Evolutionary conservation across 2,113 vertebrate species (phyloP).

Genomic region (Pelodiscus sinensis): DNA sequence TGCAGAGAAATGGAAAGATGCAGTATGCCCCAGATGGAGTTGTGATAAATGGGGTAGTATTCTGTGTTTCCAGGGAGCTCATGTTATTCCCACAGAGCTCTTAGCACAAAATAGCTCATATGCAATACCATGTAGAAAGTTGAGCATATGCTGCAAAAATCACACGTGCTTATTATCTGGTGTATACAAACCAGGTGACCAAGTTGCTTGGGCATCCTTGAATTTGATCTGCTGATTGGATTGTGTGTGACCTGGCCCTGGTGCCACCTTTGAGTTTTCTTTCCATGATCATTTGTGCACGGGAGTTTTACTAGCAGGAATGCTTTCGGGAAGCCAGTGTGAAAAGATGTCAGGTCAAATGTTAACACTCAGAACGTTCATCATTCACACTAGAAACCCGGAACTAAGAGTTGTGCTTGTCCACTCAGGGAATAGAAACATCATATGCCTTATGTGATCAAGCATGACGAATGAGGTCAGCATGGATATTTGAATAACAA

Average conservation of each 20-base stretch:
- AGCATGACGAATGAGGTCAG: neutral
- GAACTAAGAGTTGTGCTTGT: neutral
- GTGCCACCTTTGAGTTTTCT: neutral
- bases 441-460: neutral
- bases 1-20: neutral
- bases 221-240: too few relatives aligned
- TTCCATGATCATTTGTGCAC: neutral
- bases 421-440: neutral
- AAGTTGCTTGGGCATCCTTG: too few relatives aligned
- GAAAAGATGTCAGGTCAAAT: neutral
- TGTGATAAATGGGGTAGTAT: neutral
- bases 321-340: neutral
- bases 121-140: neutral
- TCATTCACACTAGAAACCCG: neutral
- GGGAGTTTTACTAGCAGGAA: neutral
- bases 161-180: neutral
- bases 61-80: neutral
- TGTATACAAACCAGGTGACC: too few relatives aligned
- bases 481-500: neutral
- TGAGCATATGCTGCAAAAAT: neutral
- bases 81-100: neutral
- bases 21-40: neutral
- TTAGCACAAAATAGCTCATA: neutral
- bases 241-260: neutral
- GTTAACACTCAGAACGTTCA: neutral